Base-by-base conservation (phyloP, 2,888 invertebrate species). In the Eremobia ochroleuca region DNA sequence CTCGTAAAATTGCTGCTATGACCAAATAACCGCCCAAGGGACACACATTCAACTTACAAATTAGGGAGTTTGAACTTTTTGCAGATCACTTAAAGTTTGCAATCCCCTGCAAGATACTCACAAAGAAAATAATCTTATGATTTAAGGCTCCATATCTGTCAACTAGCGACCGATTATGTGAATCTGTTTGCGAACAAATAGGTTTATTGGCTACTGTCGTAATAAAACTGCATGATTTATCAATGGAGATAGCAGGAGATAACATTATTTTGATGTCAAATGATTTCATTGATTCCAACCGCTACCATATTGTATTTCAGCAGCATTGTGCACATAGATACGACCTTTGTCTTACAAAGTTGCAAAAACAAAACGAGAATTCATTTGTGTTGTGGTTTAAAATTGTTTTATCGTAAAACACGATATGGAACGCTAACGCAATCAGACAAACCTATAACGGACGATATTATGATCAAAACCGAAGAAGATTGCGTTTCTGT, bases 171-270 rank as follows among this genome's bases (percentile, higher is more conserved):
- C 94, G 94, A 94, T 95, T 95, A 95, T 95, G 93, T 94, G 94
- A 93, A 95, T 93, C 92, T 93, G 92, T 93, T 93, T 91, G 92
- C 90, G 91, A 92, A 95, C 95, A 95, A 96, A 96, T 95, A 95
- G 95, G 95, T 96, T 96, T 96, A 96, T 94, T 93, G 95, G 92
- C 92, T 94, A 92, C 94, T 93, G 93, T 92, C 91, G 92, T 91
- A 92, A 94, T 96, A 96, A 96, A 96, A 89, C 88, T 87, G 81
- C 82, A 88, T 93, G 95, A 96, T 96, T 96, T 95, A 96, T 92
- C 88, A 89, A 84, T 85, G 87, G 86, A 65, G 85, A 82, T 85
- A 80, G 68, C 76, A 28, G 87, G 88, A 91, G 87, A 89, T 90
- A 90, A 89, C 90, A 88, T 87, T 88, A 88, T 90, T 92, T 88